Evolutionary conservation across 2,113 vertebrate species (phyloP).

Genomic region (Poeciliopsis prolifica): DNA sequence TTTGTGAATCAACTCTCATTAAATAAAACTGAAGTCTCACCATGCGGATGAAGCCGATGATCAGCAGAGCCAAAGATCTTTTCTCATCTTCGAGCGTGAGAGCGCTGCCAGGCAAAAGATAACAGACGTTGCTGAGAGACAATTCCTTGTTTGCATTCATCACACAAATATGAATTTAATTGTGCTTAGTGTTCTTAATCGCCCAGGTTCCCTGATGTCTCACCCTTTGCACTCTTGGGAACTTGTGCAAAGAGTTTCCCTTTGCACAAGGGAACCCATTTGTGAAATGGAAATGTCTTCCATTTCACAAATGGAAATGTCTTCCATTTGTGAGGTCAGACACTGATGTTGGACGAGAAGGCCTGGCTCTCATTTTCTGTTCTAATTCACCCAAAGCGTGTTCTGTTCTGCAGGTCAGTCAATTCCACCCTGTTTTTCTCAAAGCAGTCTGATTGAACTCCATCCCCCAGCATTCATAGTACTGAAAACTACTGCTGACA

Average conservation of each 20-base stretch:
- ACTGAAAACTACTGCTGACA: no score
- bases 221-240: not conserved
- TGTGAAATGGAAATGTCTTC: no score
- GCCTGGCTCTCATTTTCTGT: not conserved
- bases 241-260: no score
- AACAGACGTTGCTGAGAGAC: not conserved
- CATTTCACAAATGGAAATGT: not conserved
- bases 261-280: no score
- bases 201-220: not conserved
- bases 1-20: no score
- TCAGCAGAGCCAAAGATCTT: constrained; percentile 86
- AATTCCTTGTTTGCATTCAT: not conserved
- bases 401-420: no score
- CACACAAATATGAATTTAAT: not conserved
- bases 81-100: constrained; percentile 97
- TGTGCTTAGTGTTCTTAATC: no score
- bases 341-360: not conserved
- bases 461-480: no score
- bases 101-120: constrained; percentile 78
- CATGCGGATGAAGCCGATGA: constrained; percentile 96
- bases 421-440: no score
- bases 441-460: no score
- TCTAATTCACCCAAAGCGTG: not conserved
- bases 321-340: not conserved
- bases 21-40: constrained; percentile 73